These are phyloP conservation scores for Coleophora flavipennella DNA, from an alignment of 2,888 invertebrate genomes.

Conservation along the genomic window DNA sequence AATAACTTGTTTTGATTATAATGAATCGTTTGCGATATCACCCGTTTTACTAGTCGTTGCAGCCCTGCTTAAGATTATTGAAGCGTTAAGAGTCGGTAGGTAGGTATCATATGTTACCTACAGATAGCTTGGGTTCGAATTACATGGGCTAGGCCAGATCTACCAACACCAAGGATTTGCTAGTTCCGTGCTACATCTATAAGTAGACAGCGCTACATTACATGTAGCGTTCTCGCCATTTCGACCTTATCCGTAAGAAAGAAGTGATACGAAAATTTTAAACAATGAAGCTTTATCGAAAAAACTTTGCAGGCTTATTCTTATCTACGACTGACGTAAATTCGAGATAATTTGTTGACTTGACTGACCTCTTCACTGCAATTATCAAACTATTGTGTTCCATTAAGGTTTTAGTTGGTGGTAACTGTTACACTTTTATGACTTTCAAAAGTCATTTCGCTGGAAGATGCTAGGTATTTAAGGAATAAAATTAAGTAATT, in stretches of 20 bases:
- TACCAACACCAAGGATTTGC: slow-evolving; percentile 22
- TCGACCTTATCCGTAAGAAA: not conserved
- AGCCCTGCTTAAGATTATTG: not conserved
- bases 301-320: slow-evolving; percentile 27
- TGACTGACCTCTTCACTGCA: slow-evolving; percentile 15
- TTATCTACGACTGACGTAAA: slow-evolving; percentile 37
- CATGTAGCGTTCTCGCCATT: not conserved
- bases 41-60: slow-evolving; percentile 9
- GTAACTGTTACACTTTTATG: too few relatives aligned
- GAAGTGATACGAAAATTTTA: slow-evolving; percentile 6
- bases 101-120: not conserved
- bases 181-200: slow-evolving; percentile 16
- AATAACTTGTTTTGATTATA: not conserved
- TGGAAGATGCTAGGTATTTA: too few relatives aligned
- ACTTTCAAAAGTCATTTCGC: not conserved
- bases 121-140: slow-evolving; percentile 22
- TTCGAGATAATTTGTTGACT: slow-evolving; percentile 27
- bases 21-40: not conserved
- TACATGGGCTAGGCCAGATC: slow-evolving; percentile 26
- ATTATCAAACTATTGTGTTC: slow-evolving; percentile 1
- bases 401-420: too few relatives aligned
- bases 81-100: too few relatives aligned
- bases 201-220: slow-evolving; percentile 1
- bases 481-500: too few relatives aligned
- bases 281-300: slow-evolving; percentile 21